Conservation (phyloP, 2,888 invertebrate species). For the Xestia ashworthii region DNA sequence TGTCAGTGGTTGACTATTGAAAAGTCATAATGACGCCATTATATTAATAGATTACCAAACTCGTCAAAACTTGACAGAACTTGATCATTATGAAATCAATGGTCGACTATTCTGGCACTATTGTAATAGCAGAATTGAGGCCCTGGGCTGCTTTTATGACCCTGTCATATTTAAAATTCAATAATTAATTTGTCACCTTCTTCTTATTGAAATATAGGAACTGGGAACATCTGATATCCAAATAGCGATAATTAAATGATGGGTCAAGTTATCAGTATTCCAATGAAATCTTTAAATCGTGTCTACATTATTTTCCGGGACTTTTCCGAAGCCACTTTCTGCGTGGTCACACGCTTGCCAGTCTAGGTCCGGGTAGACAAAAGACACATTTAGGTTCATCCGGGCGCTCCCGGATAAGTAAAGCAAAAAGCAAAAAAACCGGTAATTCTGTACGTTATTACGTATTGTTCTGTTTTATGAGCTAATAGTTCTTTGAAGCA, state of each 20-base stretch:
- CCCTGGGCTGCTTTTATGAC: neutral
- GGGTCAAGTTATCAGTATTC: neutral
- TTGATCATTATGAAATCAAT: too few species aligned
- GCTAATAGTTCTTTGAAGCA: conserved; percentile 27
- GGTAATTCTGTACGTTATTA: conserved; percentile 65
- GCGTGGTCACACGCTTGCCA: conserved; percentile 47
- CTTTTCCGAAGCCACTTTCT: conserved; percentile 24
- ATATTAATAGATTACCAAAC: too few species aligned
- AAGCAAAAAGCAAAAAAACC: conserved; percentile 75
- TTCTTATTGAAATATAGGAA: neutral
- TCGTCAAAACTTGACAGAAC: too few species aligned
- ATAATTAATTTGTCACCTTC: neutral
- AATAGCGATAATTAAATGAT: conserved; percentile 12
- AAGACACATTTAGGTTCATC: conserved; percentile 80
- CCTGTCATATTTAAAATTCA: neutral
- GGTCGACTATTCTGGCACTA: too few species aligned
- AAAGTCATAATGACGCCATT: too few species aligned
- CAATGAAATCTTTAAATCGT: conserved; percentile 4
- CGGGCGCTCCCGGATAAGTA: conserved; percentile 72
- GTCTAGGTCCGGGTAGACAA: conserved; percentile 74
- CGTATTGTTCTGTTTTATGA: conserved; percentile 59
- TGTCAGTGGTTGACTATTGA: too few species aligned
- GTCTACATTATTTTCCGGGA: conserved; percentile 3
- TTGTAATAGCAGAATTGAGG: too few species aligned
- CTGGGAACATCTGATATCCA: conserved; percentile 7